Evolutionary conservation across 2,888 invertebrate genomes (phyloP).

Genomic region (Therioaphis trifolii): DNA sequence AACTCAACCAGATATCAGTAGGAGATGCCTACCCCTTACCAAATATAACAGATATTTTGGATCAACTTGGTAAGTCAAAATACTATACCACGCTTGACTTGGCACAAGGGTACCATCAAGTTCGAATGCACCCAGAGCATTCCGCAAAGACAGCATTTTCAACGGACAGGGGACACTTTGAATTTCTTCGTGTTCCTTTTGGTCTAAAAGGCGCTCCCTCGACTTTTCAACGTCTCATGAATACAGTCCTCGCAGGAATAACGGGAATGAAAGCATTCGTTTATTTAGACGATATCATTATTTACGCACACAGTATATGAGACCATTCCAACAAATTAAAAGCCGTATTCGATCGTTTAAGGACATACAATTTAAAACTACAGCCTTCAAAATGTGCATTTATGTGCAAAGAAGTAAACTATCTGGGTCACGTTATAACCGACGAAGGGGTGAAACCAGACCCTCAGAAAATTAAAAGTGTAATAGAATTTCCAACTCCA

Average conservation of each 20-base stretch:
- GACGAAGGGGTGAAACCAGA: constrained; percentile 51
- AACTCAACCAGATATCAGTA: no score
- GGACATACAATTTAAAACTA: constrained; percentile 60
- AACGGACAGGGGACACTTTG: constrained; percentile 58
- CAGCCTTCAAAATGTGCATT: constrained; percentile 63
- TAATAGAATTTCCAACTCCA: constrained; percentile 6
- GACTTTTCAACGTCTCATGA: no score
- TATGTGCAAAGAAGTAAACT: constrained; percentile 41
- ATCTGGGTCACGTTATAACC: constrained; percentile 39
- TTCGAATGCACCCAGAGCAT: no score
- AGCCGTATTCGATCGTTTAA: constrained; percentile 62
- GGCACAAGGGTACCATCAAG: no score
- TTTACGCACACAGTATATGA: constrained; percentile 64
- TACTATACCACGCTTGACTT: no score
- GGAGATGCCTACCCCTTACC: no score
- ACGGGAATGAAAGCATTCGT: constrained; percentile 64
- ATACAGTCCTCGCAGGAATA: constrained; percentile 67
- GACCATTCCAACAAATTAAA: constrained; percentile 66
- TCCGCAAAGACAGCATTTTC: constrained; percentile 14
- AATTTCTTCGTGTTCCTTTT: constrained; percentile 38
- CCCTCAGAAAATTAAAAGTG: constrained; percentile 40
- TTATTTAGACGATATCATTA: constrained; percentile 67
- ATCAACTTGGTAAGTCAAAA: no score
- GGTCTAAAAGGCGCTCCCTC: constrained; percentile 62
- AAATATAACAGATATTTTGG: no score